Base-by-base conservation (phyloP, 2,888 invertebrate species). In the Scrobipalpa costella region DNA sequence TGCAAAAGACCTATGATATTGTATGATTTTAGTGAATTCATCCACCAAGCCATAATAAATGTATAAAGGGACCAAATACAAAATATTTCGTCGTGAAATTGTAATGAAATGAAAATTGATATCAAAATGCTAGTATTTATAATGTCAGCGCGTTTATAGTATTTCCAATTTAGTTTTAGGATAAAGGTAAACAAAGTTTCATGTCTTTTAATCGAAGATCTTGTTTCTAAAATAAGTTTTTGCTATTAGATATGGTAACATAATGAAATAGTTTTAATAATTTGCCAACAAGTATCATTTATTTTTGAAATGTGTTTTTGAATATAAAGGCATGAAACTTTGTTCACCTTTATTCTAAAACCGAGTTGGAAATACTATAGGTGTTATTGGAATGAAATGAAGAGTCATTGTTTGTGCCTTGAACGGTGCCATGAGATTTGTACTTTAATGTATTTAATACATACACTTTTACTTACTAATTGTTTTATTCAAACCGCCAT, bases 351-450 rank as follows among this genome's bases (percentile, higher is more conserved):
- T n/a, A n/a, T n/a, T n/a, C n/a, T n/a, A n/a, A n/a, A n/a, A n/a
- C n/a, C n/a, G n/a, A n/a, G n/a, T n/a, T n/a, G n/a, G n/a, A n/a
- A n/a, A n/a, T n/a, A n/a, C n/a, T n/a, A n/a, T n/a, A 21, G 67
- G 63, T 74, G 68, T 72, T 68, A 52, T 61, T 52, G 19, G 21
- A 38, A 17, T 11, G 40, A 2, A 58, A 40, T 19, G 69, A 68
- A 71, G 74, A 76, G 76, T 79, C 80, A 79, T 79, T 74, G 76
- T 72, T 78, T 74, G 89, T 88, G 88, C 88, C 88, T 88, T 88
- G 67, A 67, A 74, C 76, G 88, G 88, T 90, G 89, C 89, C 89
- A 90, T 89, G 83, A 77, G 78, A 80, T 82, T 83, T 83, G 77
- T 76, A 73, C 69, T 73, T 69, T 76, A 72, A 71, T 74, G 68